phyloP scores from a whole-genome alignment of 2,113 vertebrate species.

The Microcebus murinus region DNA sequence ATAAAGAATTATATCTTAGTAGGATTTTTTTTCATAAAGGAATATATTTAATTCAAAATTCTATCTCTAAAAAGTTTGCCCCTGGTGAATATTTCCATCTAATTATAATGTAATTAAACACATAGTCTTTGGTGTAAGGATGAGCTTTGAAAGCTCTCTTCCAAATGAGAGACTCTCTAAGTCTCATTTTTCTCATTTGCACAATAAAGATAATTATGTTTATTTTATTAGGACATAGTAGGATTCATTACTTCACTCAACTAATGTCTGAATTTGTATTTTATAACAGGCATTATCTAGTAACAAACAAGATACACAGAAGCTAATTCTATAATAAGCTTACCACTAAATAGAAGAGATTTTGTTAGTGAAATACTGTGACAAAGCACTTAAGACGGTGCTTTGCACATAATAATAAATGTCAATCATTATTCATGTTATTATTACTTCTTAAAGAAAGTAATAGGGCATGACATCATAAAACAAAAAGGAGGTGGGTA shows the following conservation, averaged over 20 bases:
- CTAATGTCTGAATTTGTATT: neutral
- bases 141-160: neutral
- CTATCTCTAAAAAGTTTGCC: neutral
- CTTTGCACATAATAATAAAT: neutral
- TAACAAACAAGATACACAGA: neutral
- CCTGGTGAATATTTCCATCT: conserved; percentile 38
- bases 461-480: neutral
- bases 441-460: neutral
- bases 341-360: neutral
- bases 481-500: neutral
- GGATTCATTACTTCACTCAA: neutral
- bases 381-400: neutral
- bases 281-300: neutral
- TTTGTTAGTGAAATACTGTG: neutral
- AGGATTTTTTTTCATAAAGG: neutral
- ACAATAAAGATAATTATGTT: neutral
- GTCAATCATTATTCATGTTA: neutral
- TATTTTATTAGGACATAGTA: neutral
- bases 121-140: neutral
- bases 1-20: neutral
- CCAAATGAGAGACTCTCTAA: neutral
- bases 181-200: conserved; percentile 26
- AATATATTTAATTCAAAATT: conserved; percentile 22
- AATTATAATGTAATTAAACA: conserved; percentile 28
- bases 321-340: neutral